Conservation (phyloP, 2,888 invertebrate genomes). For the Salpingus planirostris region DNA sequence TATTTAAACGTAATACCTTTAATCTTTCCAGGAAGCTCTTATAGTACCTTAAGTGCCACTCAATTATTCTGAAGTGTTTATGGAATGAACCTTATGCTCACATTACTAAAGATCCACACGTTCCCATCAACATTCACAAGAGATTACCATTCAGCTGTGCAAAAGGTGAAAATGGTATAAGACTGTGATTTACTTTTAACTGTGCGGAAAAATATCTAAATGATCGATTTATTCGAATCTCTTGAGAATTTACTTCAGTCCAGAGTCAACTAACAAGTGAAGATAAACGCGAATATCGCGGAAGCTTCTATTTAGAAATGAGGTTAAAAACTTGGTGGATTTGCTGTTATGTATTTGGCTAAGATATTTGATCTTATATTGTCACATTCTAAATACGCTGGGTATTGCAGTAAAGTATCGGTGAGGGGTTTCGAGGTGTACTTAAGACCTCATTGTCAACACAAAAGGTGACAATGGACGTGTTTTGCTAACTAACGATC, state of each 20-base stretch:
- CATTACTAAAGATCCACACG: constrained; percentile 6
- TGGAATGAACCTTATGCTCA: constrained; percentile 15
- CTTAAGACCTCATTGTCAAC: constrained; percentile 36
- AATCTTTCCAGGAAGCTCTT: constrained; percentile 35
- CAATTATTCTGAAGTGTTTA: constrained; percentile 31
- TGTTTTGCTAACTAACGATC: constrained; percentile 44
- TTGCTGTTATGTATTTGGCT: no score
- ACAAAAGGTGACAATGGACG: constrained; percentile 41
- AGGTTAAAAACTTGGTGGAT: background rate
- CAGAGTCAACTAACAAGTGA: no score
- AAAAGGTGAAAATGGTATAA: constrained; percentile 20
- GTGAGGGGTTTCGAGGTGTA: constrained; percentile 28
- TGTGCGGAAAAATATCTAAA: no score
- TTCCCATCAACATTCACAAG: constrained; percentile 34
- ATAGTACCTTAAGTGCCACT: constrained; percentile 39
- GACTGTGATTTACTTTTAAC: no score
- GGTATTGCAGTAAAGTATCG: constrained; percentile 6
- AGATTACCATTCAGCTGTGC: constrained; percentile 27
- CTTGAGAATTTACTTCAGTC: no score
- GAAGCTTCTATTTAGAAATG: background rate
- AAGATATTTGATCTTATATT: constrained; percentile 4
- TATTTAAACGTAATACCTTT: constrained; percentile 38
- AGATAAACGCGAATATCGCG: no score
- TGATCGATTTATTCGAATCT: no score
- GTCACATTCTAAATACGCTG: no score